Base-by-base conservation (phyloP, 2,113 vertebrate genomes). In the Psittacus erithacus region DNA sequence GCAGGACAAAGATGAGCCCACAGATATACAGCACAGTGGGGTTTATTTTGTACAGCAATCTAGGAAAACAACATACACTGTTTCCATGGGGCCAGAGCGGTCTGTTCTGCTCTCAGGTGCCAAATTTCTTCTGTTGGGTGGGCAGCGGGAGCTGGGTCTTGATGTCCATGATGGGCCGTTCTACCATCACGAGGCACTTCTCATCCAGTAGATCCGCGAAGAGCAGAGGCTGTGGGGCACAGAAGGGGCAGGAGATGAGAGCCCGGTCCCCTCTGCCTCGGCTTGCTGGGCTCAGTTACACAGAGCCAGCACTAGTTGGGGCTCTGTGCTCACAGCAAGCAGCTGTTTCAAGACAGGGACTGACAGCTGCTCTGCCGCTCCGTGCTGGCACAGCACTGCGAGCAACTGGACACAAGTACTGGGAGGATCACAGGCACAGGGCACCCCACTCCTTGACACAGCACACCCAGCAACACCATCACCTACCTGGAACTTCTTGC, bases 41-140 rank as follows among this genome's bases (percentile, higher is more conserved):
- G 82, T 97, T 97, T 98, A 92, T 77, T 92, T 87, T 84, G 64
- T 60, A 78, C 44, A 88, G 78, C 50, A 52, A 65, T 70, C 50
- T 59, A 27, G 84, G 86, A 94, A 92, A 81, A 55, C 80, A 81
- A 73, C 59, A 50, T 15, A 60, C 38, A 88, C 62, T 91, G 95
- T 93, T 94, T 19, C 86, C 60, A n/a, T 16, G 8, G 20, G 8
- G 75, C n/a, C 28, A 76, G 78, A 94, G 96, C 17, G 8, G 31
- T n/a, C 14, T 5, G 3, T 76, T 74, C 62, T 15, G 25, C 41
- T 27, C 92, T 98, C 98, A 99, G 70, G 99, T 99, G 81, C 99
- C 99, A 82, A 99, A 99, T 92, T 98, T 99, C 98, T 99, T 99
- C 98, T 98, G 98, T 77, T 98, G 98, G 91, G 99, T 96, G 7